Evolutionary conservation across 2,113 vertebrate species (phyloP), one percentile per base, ranked within the genome.

Genomic region (Galbula dea): DNA sequence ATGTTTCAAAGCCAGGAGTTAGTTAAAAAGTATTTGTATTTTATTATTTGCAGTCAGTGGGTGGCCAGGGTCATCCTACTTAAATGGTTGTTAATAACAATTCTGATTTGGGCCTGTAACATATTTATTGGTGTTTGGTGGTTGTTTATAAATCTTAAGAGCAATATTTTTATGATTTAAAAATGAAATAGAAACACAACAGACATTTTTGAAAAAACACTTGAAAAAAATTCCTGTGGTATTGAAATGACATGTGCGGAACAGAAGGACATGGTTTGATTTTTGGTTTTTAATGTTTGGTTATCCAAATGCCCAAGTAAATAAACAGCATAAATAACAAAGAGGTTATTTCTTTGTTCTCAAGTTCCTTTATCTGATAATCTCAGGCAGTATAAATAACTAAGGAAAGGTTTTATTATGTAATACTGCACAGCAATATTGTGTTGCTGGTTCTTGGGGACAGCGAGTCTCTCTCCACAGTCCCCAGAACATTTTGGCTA

Each of bases 401-500:
- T 68, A 77, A 95, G 48, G 85, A 45, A 80, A 83, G 89, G 55
- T 94, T 94, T 96, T 96, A 93, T 94, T 96, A 89, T 71, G 82
- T 83, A 94, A 88, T 61, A 67, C 27, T 67, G 39, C 61, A 55
- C 37, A 77, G 34, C 61, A 88, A 72, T 91, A 91, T 45, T 85
- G 24, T 43, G 21, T 36, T 71, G 65, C 63, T 67, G 79, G 54
- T 89, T 96, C 87, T 96, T 81, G 93, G 93, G 87, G 87, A 65
- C 34, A 61, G n/a, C 7, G 81, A 89, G 85, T 32, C 36, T 86
- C 90, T 81, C 55, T 67, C 81, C 37, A 36, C 32, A 67, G 74
- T 66, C 39, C 87, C 75, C 68, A 88, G 89, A 94, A 94, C 65
- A 68, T 89, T 96, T 94, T 94, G 93, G 89, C 59, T 93, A 45